Evolutionary conservation across 2,113 vertebrate genomes (phyloP).

Genomic region (Pavo muticus): DNA sequence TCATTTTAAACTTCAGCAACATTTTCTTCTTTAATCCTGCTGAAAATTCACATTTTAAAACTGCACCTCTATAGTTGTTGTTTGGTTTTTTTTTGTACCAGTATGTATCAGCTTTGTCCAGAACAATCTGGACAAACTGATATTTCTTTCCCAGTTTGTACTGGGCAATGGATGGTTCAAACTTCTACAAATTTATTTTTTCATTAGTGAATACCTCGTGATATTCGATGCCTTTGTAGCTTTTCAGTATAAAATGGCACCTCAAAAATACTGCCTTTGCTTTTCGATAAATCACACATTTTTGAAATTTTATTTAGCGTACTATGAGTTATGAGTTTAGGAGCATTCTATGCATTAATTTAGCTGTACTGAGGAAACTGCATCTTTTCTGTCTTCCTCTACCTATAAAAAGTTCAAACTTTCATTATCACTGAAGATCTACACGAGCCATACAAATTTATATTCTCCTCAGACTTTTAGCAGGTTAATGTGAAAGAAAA

Average conservation of each 20-base stretch:
- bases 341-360: not conserved
- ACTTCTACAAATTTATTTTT: not conserved
- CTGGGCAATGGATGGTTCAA: not conserved
- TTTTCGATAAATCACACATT: not conserved
- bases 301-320: not conserved
- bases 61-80: not conserved
- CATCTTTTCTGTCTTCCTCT: not conserved
- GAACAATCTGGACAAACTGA: not conserved
- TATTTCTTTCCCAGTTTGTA: not conserved
- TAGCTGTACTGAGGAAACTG: not conserved
- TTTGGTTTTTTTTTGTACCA: not conserved
- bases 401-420: not conserved
- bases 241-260: not conserved
- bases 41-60: not conserved
- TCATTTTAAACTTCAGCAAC: not conserved
- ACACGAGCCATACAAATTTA: not conserved
- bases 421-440: not conserved
- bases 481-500: fast-evolving
- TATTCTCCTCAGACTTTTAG: fast-evolving
- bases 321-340: not conserved
- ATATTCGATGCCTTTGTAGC: not conserved
- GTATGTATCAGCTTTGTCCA: not conserved
- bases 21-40: not conserved
- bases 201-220: not conserved
- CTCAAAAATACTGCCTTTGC: not conserved